These are phyloP conservation scores for Nasonia vitripennis DNA, from an alignment of 1,140 invertebrate species.

Conservation along the genomic window DNA sequence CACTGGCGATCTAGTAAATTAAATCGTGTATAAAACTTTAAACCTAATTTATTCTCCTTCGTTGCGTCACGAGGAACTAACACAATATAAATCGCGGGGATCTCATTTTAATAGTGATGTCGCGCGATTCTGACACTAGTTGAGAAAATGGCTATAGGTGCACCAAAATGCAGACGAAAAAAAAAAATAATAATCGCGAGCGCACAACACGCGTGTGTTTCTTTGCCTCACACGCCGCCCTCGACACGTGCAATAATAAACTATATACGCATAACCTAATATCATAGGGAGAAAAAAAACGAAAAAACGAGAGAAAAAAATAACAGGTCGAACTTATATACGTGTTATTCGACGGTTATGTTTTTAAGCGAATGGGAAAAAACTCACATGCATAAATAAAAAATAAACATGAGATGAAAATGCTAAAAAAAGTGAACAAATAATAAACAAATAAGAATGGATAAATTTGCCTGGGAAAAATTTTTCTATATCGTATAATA, in stretches of 20 bases:
- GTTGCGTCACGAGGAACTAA: conserved; percentile 36
- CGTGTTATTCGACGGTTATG: conserved; percentile 39
- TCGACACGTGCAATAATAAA: conserved; percentile 39
- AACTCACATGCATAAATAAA: conserved; percentile 5
- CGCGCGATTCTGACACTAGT: not conserved
- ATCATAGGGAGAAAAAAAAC: conserved; percentile 1
- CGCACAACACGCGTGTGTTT: conserved; percentile 29
- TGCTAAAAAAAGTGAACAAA: conserved; percentile 8
- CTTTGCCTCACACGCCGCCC: conserved; percentile 3
- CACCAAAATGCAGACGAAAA: not conserved
- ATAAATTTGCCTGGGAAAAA: conserved; percentile 39
- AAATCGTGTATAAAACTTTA: conserved; percentile 25
- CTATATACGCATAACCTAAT: conserved; percentile 41
- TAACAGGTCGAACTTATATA: conserved; percentile 33
- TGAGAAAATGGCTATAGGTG: conserved; percentile 14
- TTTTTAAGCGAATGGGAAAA: conserved; percentile 23
- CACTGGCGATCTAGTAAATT: conserved; percentile 6
- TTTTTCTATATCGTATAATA: conserved; percentile 49
- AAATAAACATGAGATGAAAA: not conserved
- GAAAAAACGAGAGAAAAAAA: conserved; percentile 13
- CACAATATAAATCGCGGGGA: conserved; percentile 49
- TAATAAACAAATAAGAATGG: not conserved
- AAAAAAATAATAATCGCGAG: conserved; percentile 18
- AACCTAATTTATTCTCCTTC: not conserved
- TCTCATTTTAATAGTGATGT: conserved; percentile 7